A percentile compares a stretch with the other conserved stretches of the same genome.
Evolutionary conservation across 64 coral and sea anemone species (phyloP).

Genomic region (Trachythela sp.): DNA sequence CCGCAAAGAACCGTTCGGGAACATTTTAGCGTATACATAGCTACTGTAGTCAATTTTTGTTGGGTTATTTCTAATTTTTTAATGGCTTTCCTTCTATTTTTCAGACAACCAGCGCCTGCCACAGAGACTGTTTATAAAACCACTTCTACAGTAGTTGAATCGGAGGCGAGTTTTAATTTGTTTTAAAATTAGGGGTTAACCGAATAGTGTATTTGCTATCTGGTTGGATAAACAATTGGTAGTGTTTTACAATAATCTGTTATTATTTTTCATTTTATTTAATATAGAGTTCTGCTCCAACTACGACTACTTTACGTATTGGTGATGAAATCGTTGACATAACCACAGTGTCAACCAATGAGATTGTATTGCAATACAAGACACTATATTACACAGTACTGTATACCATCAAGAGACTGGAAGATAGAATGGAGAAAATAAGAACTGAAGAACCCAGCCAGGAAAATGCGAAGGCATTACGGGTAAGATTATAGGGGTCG

Average conservation of each 20-base stretch:
- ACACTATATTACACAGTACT: neutral
- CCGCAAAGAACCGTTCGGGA: too few species aligned
- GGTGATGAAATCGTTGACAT: constrained; percentile 4
- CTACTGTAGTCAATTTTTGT: too few species aligned
- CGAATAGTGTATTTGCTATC: too few species aligned
- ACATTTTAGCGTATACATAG: too few species aligned
- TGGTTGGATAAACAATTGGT: too few species aligned
- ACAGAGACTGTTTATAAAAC: neutral
- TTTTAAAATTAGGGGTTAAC: too few species aligned
- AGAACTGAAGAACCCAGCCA: neutral
- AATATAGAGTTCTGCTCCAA: neutral
- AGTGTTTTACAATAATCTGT: too few species aligned
- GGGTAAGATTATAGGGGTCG: neutral
- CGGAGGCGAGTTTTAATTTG: neutral
- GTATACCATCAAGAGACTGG: neutral
- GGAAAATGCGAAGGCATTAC: neutral
- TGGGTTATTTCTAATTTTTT: too few species aligned
- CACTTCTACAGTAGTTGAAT: neutral
- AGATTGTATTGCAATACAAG: neutral
- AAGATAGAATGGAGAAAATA: neutral
- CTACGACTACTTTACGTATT: neutral
- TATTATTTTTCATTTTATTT: neutral
- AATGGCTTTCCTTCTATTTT: neutral
- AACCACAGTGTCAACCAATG: neutral
- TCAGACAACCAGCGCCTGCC: neutral